phyloP scores from a whole-genome alignment of 2,113 vertebrate species.

The Psittacus erithacus region DNA sequence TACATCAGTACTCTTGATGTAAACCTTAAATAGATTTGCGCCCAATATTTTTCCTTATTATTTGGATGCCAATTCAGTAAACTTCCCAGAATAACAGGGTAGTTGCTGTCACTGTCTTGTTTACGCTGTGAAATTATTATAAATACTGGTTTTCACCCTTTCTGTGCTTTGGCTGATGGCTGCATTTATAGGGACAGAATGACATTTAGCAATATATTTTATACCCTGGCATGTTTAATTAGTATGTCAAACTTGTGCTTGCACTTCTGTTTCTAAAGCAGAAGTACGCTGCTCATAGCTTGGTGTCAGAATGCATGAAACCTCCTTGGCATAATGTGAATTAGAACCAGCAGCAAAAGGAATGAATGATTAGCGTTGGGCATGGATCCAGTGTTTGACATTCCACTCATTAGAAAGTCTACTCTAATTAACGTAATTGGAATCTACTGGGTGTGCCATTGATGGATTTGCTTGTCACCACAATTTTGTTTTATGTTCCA shows the following conservation, averaged over 20 bases:
- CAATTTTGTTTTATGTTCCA: slow-evolving; percentile 71
- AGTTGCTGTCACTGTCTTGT: neutral
- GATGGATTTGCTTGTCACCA: slow-evolving; percentile 74
- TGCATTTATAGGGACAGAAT: neutral
- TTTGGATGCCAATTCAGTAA: neutral
- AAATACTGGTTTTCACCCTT: neutral
- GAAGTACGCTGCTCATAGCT: slow-evolving; percentile 56
- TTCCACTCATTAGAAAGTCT: slow-evolving; percentile 74
- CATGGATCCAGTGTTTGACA: slow-evolving; percentile 74
- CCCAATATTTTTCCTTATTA: neutral
- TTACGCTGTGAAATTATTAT: neutral
- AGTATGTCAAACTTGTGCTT: slow-evolving; percentile 41
- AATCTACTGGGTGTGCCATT: slow-evolving; percentile 75
- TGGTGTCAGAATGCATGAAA: slow-evolving; percentile 68
- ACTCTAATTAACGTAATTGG: slow-evolving; percentile 75
- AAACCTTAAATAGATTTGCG: neutral
- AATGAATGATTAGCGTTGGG: slow-evolving; percentile 73
- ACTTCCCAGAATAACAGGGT: neutral
- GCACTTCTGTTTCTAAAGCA: slow-evolving; percentile 41
- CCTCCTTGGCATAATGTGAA: slow-evolving; percentile 59
- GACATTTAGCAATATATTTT: slow-evolving; percentile 27
- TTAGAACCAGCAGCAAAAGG: slow-evolving; percentile 70
- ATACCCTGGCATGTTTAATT: slow-evolving; percentile 37
- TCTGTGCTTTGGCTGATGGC: neutral
- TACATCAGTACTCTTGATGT: neutral